These are phyloP conservation scores for Chironomus striatipennis DNA, from an alignment of 1,140 invertebrate genomes.

Conservation along the genomic window DNA sequence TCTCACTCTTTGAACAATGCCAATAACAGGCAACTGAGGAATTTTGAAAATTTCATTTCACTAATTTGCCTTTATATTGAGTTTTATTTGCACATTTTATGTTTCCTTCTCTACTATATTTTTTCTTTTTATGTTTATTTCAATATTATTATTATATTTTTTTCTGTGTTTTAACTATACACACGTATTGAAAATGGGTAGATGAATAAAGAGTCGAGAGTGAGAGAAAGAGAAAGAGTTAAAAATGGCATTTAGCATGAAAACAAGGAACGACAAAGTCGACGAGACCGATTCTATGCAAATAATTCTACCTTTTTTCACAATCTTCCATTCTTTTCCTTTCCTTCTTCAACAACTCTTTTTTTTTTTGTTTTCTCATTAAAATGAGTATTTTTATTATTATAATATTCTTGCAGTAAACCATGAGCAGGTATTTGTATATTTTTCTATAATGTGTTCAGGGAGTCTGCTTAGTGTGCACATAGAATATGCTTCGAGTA, in stretches of 20 bases:
- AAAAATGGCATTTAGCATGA: constrained; percentile 12
- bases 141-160: constrained; percentile 3
- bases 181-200: background rate
- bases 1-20: background rate
- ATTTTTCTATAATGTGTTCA: too few relatives aligned
- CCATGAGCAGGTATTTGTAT: too few relatives aligned
- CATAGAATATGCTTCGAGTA: too few relatives aligned
- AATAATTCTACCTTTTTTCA: constrained; percentile 2
- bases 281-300: constrained; percentile 5
- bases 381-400: background rate
- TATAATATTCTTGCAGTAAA: too few relatives aligned
- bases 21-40: constrained; percentile 11
- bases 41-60: constrained; percentile 15
- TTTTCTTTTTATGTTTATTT: background rate
- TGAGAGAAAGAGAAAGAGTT: background rate
- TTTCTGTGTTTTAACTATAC: background rate
- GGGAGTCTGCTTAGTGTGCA: too few relatives aligned
- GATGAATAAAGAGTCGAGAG: background rate
- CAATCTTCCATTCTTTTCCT: background rate
- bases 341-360: background rate
- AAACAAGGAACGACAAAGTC: constrained; percentile 7
- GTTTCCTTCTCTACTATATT: constrained; percentile 1
- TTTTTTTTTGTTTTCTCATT: background rate
- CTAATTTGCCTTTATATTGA: constrained; percentile 14
- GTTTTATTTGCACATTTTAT: constrained; percentile 14